Evolutionary conservation across 2,888 invertebrate genomes (phyloP), one percentile per base, ranked within the genome.

Genomic region (Chloroclystis v-ata): DNA sequence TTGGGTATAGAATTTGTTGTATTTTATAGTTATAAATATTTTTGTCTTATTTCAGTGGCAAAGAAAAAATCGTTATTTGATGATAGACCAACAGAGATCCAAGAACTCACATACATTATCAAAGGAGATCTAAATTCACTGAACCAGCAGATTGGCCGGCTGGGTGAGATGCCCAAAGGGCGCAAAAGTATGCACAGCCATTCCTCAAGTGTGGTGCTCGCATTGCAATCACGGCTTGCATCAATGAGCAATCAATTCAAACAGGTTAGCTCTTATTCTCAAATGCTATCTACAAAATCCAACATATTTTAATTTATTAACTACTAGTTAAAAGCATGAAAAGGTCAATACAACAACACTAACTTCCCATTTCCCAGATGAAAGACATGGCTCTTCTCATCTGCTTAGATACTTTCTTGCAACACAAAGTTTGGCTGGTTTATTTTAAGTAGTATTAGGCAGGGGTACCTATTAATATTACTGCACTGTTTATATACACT

Each of bases 211-310:
- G 96, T 98, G 54, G 97, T 98, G 6, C 90, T 97, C 51, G 94
- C 97, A 4, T 82, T 97, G 50, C 97, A 97, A 87, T 97, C 98
- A 1, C 95, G 97, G 77, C 87, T 99, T 60, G 99, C 98, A 25
- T 94, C 93, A 54, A 98, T 99, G 95, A 98, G 98, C 37, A 97
- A 95, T 56, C 96, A 98, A 71, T 99, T 99, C 77, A 98, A 99
- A 84, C 95, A 95, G 87, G 89, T 89, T 68, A 52, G 8, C 50
- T 6, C 32, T 9, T 24, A 4, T 6, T 33, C 11, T 2, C n/a
- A 6, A 9, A 9, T n/a, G 13, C 12, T 12, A 14, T 3, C 32
- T 30, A 9, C 7, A 3, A 3, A 30, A 30, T 30, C 12, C 8
- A 14, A 30, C 3, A 26, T 6, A 6, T 8, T 8, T 26, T 26